Percentiles rank a stretch among this genome's conserved stretches.
Conservation (phyloP, 2,888 invertebrate genomes). For the Dolomedes plantarius region DNA sequence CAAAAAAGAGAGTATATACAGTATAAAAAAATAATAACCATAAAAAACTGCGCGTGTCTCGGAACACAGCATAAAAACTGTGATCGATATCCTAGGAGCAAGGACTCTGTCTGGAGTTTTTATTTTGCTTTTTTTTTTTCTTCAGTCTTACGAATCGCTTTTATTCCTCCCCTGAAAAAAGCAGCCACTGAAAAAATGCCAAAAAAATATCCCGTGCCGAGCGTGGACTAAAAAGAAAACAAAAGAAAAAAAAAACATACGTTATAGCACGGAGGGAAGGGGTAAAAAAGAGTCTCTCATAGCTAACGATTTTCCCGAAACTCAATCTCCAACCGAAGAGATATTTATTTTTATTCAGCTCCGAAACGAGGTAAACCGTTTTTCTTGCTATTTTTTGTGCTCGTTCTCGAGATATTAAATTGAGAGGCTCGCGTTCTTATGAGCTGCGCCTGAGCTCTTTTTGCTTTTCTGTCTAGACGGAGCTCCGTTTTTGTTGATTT, state of each 20-base stretch:
- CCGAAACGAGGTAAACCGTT: slow-evolving; percentile 1
- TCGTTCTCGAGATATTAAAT: slow-evolving; percentile 25
- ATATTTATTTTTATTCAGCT: not conserved
- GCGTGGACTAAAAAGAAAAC: slow-evolving; percentile 16
- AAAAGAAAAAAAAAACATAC: not conserved
- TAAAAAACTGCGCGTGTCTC: slow-evolving; percentile 28
- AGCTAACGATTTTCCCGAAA: slow-evolving; percentile 50
- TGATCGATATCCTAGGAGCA: slow-evolving; percentile 46
- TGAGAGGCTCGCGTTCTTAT: slow-evolving; percentile 48
- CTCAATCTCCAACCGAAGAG: slow-evolving; percentile 45
- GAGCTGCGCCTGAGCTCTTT: slow-evolving; percentile 42
- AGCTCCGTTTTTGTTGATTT: slow-evolving; percentile 44
- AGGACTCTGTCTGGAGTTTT: slow-evolving; percentile 27
- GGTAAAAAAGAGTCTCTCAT: not conserved
- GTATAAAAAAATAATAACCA: slow-evolving; percentile 1
- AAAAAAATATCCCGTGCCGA: slow-evolving; percentile 17
- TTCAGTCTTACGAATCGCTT: slow-evolving; percentile 26
- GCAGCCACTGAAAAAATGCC: not conserved
- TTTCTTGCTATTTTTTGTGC: slow-evolving; percentile 23
- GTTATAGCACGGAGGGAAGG: not conserved
- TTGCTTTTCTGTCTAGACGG: slow-evolving; percentile 61
- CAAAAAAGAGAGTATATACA: not conserved
- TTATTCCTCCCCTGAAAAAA: slow-evolving; percentile 21
- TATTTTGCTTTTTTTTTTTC: slow-evolving; percentile 12
- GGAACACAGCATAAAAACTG: slow-evolving; percentile 37